Evolutionary conservation across 2,113 vertebrate species (phyloP).

Genomic region (Megaleporinus macrocephalus): DNA sequence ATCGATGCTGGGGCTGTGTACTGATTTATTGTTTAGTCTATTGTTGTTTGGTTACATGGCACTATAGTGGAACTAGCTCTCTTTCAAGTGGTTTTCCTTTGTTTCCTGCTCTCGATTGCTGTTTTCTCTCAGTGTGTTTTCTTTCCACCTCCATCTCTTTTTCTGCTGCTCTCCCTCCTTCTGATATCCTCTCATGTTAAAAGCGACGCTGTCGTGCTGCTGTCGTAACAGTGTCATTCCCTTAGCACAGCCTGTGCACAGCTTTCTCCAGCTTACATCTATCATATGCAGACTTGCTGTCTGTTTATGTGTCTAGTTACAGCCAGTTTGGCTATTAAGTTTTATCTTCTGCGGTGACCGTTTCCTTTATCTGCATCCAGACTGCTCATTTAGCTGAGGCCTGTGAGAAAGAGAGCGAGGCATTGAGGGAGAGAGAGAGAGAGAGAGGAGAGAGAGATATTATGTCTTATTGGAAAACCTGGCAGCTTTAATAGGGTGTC

Average conservation of each 20-base stretch:
- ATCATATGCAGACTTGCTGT: background rate
- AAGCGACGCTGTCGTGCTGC: background rate
- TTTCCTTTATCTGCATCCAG: background rate
- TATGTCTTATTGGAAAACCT: constrained; percentile 35
- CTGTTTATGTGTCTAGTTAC: background rate
- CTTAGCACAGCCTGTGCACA: background rate
- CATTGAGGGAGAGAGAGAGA: background rate
- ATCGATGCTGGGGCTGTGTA: background rate
- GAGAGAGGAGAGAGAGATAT: too few species aligned
- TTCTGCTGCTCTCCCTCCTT: background rate
- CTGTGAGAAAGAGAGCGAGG: background rate
- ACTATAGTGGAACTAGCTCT: background rate
- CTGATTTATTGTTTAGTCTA: background rate
- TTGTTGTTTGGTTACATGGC: background rate
- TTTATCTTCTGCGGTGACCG: background rate
- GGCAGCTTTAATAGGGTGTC: constrained; percentile 36
- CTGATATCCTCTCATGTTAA: background rate
- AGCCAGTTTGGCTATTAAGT: background rate
- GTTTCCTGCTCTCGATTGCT: constrained; percentile 14
- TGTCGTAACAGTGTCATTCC: background rate
- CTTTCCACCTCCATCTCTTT: background rate
- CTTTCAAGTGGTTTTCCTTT: background rate
- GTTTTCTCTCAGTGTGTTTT: constrained; percentile 23
- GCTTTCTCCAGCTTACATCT: background rate
- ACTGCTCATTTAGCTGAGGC: background rate